Conservation (phyloP, 2,113 vertebrate genomes). For the Montifringilla adamsi region DNA sequence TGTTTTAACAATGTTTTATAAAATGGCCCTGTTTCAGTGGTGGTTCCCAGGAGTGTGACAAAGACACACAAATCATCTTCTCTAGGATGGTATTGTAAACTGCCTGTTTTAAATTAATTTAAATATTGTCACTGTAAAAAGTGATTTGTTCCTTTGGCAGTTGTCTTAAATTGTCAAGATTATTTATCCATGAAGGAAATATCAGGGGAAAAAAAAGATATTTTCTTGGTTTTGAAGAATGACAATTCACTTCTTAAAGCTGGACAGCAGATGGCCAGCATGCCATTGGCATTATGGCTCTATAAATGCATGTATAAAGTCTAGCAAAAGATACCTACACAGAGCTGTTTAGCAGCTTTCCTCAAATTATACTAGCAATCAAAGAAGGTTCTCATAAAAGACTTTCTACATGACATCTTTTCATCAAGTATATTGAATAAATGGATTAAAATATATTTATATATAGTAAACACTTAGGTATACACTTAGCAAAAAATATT, state of each 20-base stretch:
- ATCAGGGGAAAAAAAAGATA: not conserved
- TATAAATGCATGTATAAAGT: not conserved
- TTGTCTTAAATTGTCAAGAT: not conserved
- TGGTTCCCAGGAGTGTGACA: not conserved
- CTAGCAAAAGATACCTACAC: not conserved
- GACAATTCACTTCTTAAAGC: not conserved
- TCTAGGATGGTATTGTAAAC: not conserved
- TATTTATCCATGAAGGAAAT: not conserved
- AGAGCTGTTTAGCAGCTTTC: not conserved
- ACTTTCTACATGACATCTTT: not conserved
- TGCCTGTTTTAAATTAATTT: not conserved
- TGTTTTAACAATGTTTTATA: not conserved
- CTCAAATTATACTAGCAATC: not conserved
- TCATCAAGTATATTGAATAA: not conserved
- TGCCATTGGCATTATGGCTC: not conserved
- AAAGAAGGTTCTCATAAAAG: not conserved
- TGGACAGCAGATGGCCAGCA: not conserved
- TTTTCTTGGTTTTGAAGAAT: not conserved
- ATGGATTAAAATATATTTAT: not conserved
- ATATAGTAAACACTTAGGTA: not conserved
- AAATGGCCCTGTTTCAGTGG: not conserved
- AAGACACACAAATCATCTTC: not conserved
- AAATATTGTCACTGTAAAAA: not conserved
- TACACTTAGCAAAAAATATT: not conserved
- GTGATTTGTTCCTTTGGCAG: not conserved